Percentiles rank a stretch among this genome's conserved stretches.
Conservation (phyloP, 2,113 vertebrate genomes). For the Gobio gobio region DNA sequence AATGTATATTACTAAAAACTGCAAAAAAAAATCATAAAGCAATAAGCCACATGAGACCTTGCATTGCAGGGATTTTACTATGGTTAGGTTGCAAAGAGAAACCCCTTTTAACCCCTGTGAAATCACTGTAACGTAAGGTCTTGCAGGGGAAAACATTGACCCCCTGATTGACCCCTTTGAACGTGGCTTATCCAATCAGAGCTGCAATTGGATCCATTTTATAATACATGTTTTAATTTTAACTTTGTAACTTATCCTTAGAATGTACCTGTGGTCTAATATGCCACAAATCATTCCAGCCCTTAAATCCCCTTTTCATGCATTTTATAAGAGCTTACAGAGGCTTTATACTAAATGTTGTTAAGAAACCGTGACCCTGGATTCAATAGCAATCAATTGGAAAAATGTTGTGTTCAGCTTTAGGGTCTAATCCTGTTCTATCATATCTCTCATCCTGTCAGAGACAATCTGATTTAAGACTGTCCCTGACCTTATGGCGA, state of each 20-base stretch:
- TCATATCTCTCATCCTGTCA: conserved; percentile 17
- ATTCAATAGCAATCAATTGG: conserved; percentile 38
- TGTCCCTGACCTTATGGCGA: conserved; percentile 33
- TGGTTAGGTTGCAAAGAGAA: neutral
- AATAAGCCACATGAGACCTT: neutral
- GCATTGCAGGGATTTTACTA: neutral
- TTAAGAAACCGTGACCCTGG: conserved; percentile 12
- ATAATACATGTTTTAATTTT: neutral
- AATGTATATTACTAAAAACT: neutral
- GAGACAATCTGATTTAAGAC: conserved; percentile 49
- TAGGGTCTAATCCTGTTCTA: conserved; percentile 46
- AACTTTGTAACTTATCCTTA: neutral
- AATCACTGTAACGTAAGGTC: neutral
- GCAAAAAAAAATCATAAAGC: neutral
- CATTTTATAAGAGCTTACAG: conserved; percentile 10
- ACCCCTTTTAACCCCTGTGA: neutral
- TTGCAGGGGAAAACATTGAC: neutral
- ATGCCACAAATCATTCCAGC: neutral
- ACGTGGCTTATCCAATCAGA: neutral
- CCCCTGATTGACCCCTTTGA: neutral
- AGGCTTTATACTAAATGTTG: conserved; percentile 19
- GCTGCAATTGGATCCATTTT: neutral
- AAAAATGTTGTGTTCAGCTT: conserved; percentile 36
- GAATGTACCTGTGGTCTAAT: neutral
- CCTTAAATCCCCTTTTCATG: conserved; percentile 22